phyloP scores from a whole-genome alignment of 1,140 invertebrate species.

The silkworm (Bombyx mori) region ASM3026992v2 NC_085124.1:11846001-11846500 shows the following conservation, averaged over 20 bases:
- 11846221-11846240: slow-evolving; percentile 47
- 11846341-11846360: too few species aligned
- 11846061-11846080: slow-evolving; percentile 53
- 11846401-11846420: too few species aligned
- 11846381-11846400: too few species aligned
- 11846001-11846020: slow-evolving; percentile 63
- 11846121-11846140: slow-evolving; percentile 38
- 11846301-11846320: slow-evolving; percentile 29
- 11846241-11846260: slow-evolving; percentile 60
- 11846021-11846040: slow-evolving; percentile 46
- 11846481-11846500: too few species aligned
- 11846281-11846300: slow-evolving; percentile 57
- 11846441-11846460: too few species aligned
- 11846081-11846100: slow-evolving; percentile 37
- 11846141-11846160: slow-evolving; percentile 20
- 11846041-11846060: slow-evolving; percentile 11
- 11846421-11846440: too few species aligned
- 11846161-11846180: slow-evolving; percentile 13
- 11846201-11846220: slow-evolving; percentile 58
- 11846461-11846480: too few species aligned
- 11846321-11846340: slow-evolving; percentile 24
- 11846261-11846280: slow-evolving; percentile 42
- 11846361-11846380: too few species aligned
- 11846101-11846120: slow-evolving; percentile 32
- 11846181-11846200: slow-evolving; percentile 35